Base-by-base conservation (phyloP, 2,888 invertebrate species). In the Tethea ocularis region DNA sequence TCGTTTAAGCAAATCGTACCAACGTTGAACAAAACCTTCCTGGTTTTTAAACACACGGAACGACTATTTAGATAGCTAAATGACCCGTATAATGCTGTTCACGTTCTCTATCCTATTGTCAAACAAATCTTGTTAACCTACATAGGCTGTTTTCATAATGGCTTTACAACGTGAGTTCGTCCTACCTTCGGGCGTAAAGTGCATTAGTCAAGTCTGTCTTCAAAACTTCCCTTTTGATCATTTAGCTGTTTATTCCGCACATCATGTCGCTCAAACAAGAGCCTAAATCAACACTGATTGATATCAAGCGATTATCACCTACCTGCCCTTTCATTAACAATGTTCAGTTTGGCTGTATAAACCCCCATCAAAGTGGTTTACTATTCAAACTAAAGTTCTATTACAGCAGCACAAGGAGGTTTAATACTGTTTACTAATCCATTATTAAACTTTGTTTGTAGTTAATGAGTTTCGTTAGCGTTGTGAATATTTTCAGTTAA, bases 281-380 rank as follows among this genome's bases (percentile, higher is more conserved):
- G 8, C 46, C 46, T 46, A 46, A 46, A 46, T 20, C 20, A 46
- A 46, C 46, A 46, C 8, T 20, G 20, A 46, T 20, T 10, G 46
- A 46, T 46, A 20, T 46, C 10, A n/a, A 10, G 20, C 46, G 20
- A 46, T 20, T 46, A 46, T 10, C 46, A 46, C 20, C 46, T 46
- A 46, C 46, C 20, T 46, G 46, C 46, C 46, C 41, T 41, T 41
- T 41, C 41, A 41, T 41, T 41, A 41, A 41, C 41, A 17, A 41
- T 17, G 41, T 41, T 41, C 7, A 6, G 41, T 20, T 46, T 10
- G 10, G 46, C 46, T 20, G 46, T 46, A 46, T n/a, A 10, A 17
- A 46, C 46, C 20, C 46, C n/a, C 10, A 46, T 46, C 46, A 46
- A 46, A 46, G 46, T 46, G 20, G 46, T 20, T 17, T 20, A 20